Evolutionary conservation across 2,888 invertebrate genomes (phyloP), one percentile per base, ranked within the genome.

Genomic region (Dioctria rufipes): DNA sequence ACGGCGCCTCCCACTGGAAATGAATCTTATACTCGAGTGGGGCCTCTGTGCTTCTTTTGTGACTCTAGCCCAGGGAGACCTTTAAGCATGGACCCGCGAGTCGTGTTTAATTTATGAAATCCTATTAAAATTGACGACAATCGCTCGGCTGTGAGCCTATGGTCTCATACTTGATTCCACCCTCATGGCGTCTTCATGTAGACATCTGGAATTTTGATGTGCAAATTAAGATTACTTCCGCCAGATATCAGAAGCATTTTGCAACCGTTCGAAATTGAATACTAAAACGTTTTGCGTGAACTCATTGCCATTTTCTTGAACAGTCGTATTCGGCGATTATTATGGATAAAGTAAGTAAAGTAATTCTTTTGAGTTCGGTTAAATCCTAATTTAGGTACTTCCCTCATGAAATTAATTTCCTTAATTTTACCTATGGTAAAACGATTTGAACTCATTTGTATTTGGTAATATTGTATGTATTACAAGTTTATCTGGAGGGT

Each of bases 1-100:
- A 63, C 46, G 77, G 63, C 77, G 63, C 63, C 61, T 63, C 63
- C 77, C 77, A 63, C 9, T 54, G 75, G 39, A 42, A 75, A 75
- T 75, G 61, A 75, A 61, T 75, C 73, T 42, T 25, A 25, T 43
- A 65, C 43, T 51, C 58, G 58, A 54, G 40, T 40, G 51, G 73
- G n/a, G 69, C 4, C 60, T 25, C 58, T 54, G n/a, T 11, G 13
- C 42, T 42, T 54, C 8, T 54, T 8, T 75, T 75, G 75, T 60
- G 37, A 60, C 73, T 73, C 8, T 39, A 73, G 58, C 43, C 40
- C 73, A 73, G 40, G 54, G 73, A 60, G 60, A 73, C 42, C 60
- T 73, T 73, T 73, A 73, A 73, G n/a, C 39, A 60, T 58, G 40
- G 40, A 25, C 73, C 40, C 39, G 60, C 60, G 42, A 25, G 58